Conservation (phyloP, 2,113 vertebrate species). For the Oreochromis spilurus region DNA sequence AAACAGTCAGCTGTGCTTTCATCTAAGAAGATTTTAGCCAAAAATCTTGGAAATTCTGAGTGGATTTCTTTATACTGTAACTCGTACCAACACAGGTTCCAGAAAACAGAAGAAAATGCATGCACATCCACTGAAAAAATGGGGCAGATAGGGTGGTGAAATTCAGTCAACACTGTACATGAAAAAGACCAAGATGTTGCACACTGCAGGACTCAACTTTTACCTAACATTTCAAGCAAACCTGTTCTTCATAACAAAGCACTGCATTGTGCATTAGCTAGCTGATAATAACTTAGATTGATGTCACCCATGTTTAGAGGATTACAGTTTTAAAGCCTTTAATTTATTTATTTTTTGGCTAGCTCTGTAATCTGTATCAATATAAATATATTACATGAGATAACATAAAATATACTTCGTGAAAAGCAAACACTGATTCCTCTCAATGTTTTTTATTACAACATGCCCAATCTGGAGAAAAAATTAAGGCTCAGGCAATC, state of each 20-base stretch:
- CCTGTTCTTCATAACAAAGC: too few species aligned
- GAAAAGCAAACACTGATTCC: background rate
- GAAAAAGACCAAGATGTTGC: background rate
- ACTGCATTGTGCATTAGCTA: too few species aligned
- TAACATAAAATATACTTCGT: background rate
- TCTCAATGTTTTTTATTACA: background rate
- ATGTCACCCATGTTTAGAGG: too few species aligned
- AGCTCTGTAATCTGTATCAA: background rate
- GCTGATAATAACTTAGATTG: too few species aligned
- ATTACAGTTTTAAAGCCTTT: background rate
- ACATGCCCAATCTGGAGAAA: background rate
- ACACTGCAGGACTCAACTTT: background rate
- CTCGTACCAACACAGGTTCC: too few species aligned
- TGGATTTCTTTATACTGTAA: too few species aligned
- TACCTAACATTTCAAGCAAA: too few species aligned
- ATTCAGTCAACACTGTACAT: background rate
- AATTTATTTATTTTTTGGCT: background rate
- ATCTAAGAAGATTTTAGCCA: background rate
- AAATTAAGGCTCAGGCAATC: background rate
- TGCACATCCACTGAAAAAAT: too few species aligned
- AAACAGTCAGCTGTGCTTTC: background rate
- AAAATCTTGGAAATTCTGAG: background rate
- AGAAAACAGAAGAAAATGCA: too few species aligned
- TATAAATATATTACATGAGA: background rate
- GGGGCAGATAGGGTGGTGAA: background rate